Percentiles rank a stretch among this genome's conserved stretches.
Evolutionary conservation across 2,113 vertebrate species (phyloP).

Genomic region (sheep (Ovis aries)): DNA sequence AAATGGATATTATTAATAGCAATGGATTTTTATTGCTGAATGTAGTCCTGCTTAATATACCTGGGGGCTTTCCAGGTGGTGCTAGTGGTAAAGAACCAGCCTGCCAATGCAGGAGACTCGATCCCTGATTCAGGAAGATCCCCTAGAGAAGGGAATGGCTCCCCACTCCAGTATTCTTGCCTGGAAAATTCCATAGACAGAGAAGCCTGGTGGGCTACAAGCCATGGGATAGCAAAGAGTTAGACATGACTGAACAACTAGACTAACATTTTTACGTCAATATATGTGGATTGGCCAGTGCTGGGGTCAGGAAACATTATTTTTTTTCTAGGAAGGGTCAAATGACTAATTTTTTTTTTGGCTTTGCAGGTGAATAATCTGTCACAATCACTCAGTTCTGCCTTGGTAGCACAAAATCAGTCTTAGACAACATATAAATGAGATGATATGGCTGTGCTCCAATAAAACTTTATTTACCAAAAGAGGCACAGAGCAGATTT

Average conservation of each 20-base stretch:
- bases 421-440: neutral
- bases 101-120: neutral
- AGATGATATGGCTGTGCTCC: neutral
- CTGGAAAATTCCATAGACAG: neutral
- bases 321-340: neutral
- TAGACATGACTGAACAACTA: neutral
- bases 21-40: neutral
- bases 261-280: neutral
- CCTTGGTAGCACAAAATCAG: neutral
- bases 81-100: neutral
- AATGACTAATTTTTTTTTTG: neutral
- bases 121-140: neutral
- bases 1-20: neutral
- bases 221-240: neutral
- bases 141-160: neutral
- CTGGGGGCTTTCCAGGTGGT: neutral
- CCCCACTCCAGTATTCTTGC: neutral
- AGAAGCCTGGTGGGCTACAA: neutral
- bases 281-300: neutral
- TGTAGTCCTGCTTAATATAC: neutral
- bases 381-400: neutral
- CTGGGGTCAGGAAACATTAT: neutral
- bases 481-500: neutral
- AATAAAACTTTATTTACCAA: slow-evolving; percentile 44
- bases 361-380: neutral